Percentiles rank a stretch among this genome's conserved stretches.
These are phyloP conservation scores for Euphysa ruthae DNA, from an alignment of 30 jellyfish, hydroid and myxozoan genomes.

Conservation along the genomic window DNA sequence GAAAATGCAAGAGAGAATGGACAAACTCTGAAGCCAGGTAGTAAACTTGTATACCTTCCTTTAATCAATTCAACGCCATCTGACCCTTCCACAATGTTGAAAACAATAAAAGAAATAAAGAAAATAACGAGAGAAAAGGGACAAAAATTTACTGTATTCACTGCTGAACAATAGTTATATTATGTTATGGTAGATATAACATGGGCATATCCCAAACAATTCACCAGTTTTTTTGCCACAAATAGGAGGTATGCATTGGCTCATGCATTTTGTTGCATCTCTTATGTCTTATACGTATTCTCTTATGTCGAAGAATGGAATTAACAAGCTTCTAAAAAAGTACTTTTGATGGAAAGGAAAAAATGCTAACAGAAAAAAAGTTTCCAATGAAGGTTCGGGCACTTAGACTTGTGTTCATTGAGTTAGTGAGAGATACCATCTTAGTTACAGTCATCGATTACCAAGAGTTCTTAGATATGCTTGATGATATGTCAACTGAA, in stretches of 20 bases:
- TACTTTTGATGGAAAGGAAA: conserved; percentile 15
- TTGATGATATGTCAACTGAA: too few species aligned
- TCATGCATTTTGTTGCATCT: conserved; percentile 32
- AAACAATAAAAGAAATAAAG: conserved; percentile 14
- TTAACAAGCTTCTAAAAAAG: neutral
- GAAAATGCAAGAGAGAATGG: conserved; percentile 19
- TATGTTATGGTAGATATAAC: too few species aligned
- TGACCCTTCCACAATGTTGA: conserved; percentile 23
- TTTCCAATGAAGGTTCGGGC: conserved; percentile 32
- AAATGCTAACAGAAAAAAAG: conserved; percentile 27
- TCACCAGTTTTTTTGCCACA: conserved; percentile 3
- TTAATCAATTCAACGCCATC: conserved; percentile 12
- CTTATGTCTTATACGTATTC: too few species aligned
- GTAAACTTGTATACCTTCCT: conserved; percentile 2
- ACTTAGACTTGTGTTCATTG: conserved; percentile 7
- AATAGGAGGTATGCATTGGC: conserved; percentile 40
- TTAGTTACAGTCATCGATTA: neutral
- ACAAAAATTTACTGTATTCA: too few species aligned
- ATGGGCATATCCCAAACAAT: conserved; percentile 9
- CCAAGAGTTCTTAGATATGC: too few species aligned
- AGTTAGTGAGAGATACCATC: neutral
- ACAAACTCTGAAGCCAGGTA: conserved; percentile 1
- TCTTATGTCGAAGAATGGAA: conserved; percentile 15
- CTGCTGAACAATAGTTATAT: too few species aligned
- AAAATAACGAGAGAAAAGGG: too few species aligned